Evolutionary conservation across 2,113 vertebrate genomes (phyloP).

Genomic region (Montifringilla adamsi): DNA sequence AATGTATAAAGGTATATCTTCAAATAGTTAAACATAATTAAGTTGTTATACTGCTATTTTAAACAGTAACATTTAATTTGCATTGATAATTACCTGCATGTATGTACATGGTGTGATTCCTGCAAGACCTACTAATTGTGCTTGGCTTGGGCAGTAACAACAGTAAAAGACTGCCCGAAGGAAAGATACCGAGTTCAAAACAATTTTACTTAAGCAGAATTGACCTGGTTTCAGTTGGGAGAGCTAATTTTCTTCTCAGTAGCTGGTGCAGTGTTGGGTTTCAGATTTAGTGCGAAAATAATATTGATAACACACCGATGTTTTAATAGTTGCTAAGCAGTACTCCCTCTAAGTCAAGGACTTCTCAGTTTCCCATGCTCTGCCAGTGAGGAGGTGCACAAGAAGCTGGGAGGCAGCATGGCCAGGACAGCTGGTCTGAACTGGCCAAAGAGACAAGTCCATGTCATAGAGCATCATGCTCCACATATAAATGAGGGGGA

Average conservation of each 20-base stretch:
- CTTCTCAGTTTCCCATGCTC: not conserved
- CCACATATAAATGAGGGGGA: not conserved
- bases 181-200: not conserved
- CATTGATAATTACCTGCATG: constrained; percentile 14
- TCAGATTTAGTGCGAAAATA: not conserved
- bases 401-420: not conserved
- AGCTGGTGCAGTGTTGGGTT: not conserved
- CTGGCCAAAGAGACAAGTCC: not conserved
- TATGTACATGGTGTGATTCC: not conserved
- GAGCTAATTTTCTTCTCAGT: not conserved
- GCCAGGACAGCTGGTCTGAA: not conserved
- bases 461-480: not conserved
- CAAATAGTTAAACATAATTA: constrained; percentile 15
- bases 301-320: not conserved
- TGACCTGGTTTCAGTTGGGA: not conserved
- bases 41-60: not conserved
- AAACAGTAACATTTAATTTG: constrained; percentile 12
- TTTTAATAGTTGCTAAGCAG: not conserved
- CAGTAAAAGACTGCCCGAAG: not conserved
- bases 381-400: not conserved
- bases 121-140: not conserved
- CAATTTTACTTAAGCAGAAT: not conserved
- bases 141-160: not conserved
- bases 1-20: not conserved
- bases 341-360: not conserved